Evolutionary conservation across 2,888 invertebrate species (phyloP).

Genomic region (Dyspetes luteomarginatus): DNA sequence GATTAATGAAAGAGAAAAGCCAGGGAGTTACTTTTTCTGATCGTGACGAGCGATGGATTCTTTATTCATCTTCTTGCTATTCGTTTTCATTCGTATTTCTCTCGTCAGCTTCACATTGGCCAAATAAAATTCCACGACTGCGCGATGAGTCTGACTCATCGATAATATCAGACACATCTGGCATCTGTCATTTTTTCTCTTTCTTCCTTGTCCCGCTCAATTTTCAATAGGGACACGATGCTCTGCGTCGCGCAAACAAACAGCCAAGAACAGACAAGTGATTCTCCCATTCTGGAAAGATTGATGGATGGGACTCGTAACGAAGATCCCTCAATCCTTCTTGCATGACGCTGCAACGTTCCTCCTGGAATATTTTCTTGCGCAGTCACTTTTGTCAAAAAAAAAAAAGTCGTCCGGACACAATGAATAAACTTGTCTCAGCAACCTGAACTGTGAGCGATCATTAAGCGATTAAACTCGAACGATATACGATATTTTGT

Average conservation of each 20-base stretch:
- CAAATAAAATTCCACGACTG: conserved; percentile 27
- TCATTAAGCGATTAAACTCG: conserved; percentile 1
- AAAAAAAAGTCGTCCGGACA: neutral
- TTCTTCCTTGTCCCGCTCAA: conserved; percentile 17
- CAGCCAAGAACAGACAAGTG: conserved; percentile 28
- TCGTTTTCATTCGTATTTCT: conserved; percentile 1
- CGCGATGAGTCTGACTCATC: conserved; percentile 28
- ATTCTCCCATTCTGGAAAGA: conserved; percentile 1
- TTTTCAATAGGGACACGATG: conserved; percentile 35
- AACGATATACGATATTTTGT: neutral
- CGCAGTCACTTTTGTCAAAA: conserved; percentile 5
- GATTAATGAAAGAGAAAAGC: conserved; percentile 44
- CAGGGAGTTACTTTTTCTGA: neutral
- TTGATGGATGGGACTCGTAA: conserved; percentile 41
- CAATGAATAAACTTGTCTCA: neutral
- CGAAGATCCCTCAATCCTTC: neutral
- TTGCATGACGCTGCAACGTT: conserved; percentile 22
- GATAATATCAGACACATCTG: conserved; percentile 37
- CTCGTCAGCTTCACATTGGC: too few species aligned
- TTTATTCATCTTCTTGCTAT: conserved; percentile 6
- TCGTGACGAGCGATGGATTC: neutral
- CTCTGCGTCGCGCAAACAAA: conserved; percentile 35
- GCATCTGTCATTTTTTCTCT: conserved; percentile 30
- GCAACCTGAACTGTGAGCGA: neutral
- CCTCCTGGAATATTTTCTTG: neutral